These are phyloP conservation scores for Troides aeacus DNA, from an alignment of 2,888 invertebrate species.

Conservation along the genomic window DNA sequence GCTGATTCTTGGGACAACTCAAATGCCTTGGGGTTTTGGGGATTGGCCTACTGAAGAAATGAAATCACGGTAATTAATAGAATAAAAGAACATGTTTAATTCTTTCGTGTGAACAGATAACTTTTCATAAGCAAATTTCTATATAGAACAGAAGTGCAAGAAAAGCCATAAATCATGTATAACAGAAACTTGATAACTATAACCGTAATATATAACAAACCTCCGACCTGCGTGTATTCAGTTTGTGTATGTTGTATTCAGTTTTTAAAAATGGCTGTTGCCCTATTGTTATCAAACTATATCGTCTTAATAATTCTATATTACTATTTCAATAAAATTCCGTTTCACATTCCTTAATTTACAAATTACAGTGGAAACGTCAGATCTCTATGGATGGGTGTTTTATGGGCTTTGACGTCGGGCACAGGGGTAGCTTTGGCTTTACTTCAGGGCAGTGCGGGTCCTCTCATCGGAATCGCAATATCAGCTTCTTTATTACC, in stretches of 20 bases:
- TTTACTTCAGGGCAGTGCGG: constrained; percentile 90
- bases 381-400: constrained; percentile 87
- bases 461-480: constrained; percentile 93
- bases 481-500: constrained; percentile 92
- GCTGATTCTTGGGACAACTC: constrained; percentile 84
- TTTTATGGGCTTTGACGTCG: constrained; percentile 86
- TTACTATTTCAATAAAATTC: background rate
- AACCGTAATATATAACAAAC: no score
- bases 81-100: background rate
- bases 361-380: constrained; percentile 82
- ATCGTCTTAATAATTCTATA: no score
- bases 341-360: background rate
- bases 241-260: no score
- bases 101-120: background rate
- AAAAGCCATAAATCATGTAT: no score
- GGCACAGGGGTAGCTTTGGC: constrained; percentile 91
- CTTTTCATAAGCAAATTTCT: no score
- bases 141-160: no score
- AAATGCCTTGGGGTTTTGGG: constrained; percentile 87
- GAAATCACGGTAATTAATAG: constrained; percentile 82
- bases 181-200: no score
- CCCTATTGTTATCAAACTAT: no score
- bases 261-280: no score
- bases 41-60: constrained; percentile 91
- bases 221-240: no score